Conservation (phyloP, 2,797 vertebrate genomes). For the Sebastes baramenuke region DNA sequence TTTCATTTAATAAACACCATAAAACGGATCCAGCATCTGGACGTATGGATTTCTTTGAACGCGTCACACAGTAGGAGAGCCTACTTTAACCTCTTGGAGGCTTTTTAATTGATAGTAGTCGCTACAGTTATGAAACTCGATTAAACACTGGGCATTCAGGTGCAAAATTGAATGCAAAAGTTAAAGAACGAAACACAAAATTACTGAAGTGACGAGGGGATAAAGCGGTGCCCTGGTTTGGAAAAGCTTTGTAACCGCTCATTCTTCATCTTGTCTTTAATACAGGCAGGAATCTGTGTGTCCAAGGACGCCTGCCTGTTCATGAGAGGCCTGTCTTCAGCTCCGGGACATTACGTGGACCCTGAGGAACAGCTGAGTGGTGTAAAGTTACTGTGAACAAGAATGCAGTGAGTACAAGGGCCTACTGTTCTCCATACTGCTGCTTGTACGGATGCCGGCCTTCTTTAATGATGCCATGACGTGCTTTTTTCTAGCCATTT, state of each 20-base stretch:
- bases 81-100: no score
- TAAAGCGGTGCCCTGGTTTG: background rate
- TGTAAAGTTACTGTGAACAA: slow-evolving; percentile 73
- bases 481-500: background rate
- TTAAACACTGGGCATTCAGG: background rate
- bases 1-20: no score
- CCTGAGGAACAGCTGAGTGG: slow-evolving; percentile 75
- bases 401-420: slow-evolving; percentile 63
- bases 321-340: slow-evolving; percentile 34
- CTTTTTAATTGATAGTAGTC: no score
- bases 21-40: no score
- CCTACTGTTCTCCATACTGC: slow-evolving; percentile 57
- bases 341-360: slow-evolving; percentile 32
- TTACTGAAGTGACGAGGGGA: background rate
- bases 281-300: slow-evolving; percentile 44
- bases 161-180: background rate
- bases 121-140: background rate
- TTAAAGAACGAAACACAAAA: background rate
- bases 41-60: no score
- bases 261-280: slow-evolving; percentile 17
- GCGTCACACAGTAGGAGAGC: no score
- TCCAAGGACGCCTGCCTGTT: slow-evolving; percentile 34
- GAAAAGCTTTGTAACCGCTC: background rate
- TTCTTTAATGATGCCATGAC: slow-evolving; percentile 21
- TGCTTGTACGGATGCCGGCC: slow-evolving; percentile 11